Evolutionary conservation across 2,888 invertebrate genomes (phyloP), one percentile per base, ranked within the genome.

Genomic region (Orthosia incerta): DNA sequence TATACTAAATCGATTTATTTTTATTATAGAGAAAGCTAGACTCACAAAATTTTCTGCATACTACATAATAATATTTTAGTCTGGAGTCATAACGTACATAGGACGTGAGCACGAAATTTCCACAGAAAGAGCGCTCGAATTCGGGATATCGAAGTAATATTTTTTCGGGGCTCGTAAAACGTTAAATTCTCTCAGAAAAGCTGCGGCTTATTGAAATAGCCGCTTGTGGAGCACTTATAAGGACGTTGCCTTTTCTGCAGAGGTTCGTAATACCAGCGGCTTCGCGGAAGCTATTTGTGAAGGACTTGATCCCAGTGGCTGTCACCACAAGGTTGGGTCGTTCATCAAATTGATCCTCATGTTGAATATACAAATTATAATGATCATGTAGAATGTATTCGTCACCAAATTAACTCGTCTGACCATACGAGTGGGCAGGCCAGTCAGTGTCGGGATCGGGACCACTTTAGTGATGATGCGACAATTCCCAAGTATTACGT

Each of bases 391-490:
- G 53, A 68, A 63, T 59, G 67, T 66, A 74, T 79, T 81, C 68
- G 84, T 81, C 77, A 87, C 68, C 70, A 63, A 56, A 75, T 87
- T 50, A 82, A 65, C 60, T 57, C 55, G 55, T 72, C 53, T 71
- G 72, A 68, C 18, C 61, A 31, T 9, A 23, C 53, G 82, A 69
- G 83, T 84, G 74, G 85, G 80, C 68, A 71, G 71, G 69, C 67
- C 53, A 51, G 75, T 4, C 53, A 51, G 75, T 4, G 74, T 39
- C 75, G 72, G 71, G 31, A 15, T 64, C 83, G 74, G 84, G 81
- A 79, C 85, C 83, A 86, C 87, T 89, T 91, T 79, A 84, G 86
- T 80, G 88, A 86, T 86, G 90, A 90, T 86, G 85, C 72, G 67
- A 59, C 74, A 63, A 50, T 60, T 68, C 26, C 48, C 66, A 48